Base-by-base conservation (phyloP, 2,888 invertebrate genomes). In the Vandiemenella viatica region DNA sequence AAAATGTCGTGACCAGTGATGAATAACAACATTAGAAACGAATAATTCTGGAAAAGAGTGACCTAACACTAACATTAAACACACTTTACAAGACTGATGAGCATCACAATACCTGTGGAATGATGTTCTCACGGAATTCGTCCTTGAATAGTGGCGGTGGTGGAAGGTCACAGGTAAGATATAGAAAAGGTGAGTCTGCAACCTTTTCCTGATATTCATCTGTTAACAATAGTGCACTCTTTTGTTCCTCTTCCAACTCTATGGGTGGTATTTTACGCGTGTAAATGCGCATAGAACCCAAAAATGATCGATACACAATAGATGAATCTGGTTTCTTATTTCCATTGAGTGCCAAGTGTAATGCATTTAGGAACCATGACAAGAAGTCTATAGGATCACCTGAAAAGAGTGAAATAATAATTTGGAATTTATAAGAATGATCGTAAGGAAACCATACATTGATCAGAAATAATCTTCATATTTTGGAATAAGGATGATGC, bases 101-200 rank as follows among this genome's bases (percentile, higher is more conserved):
- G n/a, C n/a, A n/a, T n/a, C n/a, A n/a, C n/a, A n/a, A n/a, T n/a
- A 88, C 91, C 74, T 97, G 96, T 42, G 98, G 98, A 63, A 98
- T 98, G 58, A 99, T 98, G 67, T 97, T 98, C 71, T 99, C 97
- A 55, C 90, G 79, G 59, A 93, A 84, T 65, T 96, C 96, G 67
- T 99, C 98, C 52, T 93, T 95, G 63, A 96, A 98, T 15, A 96
- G 71, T 0, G 98, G 98, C 1, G 95, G 92, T 1, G 97, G 89
- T 0, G 98, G 98, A 50, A 99, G 72, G 68, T 99, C 98, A 63
- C 97, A 93, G 0, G 97, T 97, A 52, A 99, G 72, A 67, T 93
- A 98, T 41, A 98, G 71, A 67, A 97, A 99, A 13, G 93, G 93
- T 1, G 89, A 87, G 58, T 93, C 90, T 1, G 90, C 86, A 47